Conservation (phyloP, 2,797 vertebrate genomes). For the Mustela erminea region DNA sequence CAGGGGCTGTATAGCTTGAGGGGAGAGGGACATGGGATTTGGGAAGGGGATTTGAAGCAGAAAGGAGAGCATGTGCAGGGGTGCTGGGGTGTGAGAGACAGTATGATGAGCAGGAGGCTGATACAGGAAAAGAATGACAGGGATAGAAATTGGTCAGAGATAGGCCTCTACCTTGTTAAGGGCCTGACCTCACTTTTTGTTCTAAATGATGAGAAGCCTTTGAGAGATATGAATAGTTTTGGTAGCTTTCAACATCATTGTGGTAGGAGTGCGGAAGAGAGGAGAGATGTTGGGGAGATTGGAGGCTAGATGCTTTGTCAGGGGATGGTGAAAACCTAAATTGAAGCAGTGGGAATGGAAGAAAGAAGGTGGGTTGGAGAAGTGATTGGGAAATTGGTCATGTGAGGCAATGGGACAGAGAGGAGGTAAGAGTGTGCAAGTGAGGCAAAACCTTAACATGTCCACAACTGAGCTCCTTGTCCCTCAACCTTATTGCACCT, state of each 20-base stretch:
- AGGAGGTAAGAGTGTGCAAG: not conserved
- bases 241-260: not conserved
- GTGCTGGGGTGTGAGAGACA: not conserved
- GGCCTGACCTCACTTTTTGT: not conserved
- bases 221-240: not conserved
- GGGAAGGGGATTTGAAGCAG: not conserved
- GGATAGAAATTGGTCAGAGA: not conserved
- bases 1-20: not conserved
- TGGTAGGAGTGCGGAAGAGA: not conserved
- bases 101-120: not conserved
- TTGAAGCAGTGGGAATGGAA: not conserved
- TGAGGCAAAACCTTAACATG: not conserved
- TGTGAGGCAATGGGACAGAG: not conserved
- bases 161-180: not conserved
- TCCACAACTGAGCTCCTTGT: not conserved
- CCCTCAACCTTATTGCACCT: not conserved
- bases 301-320: not conserved
- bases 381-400: not conserved
- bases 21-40: not conserved
- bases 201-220: not conserved
- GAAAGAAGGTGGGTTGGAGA: not conserved
- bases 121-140: not conserved
- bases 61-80: not conserved
- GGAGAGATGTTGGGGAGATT: not conserved
- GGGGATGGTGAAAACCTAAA: not conserved